These are phyloP conservation scores for Enteromius argenteus DNA, from an alignment of 2,797 vertebrate species.

Conservation along the genomic window DNA sequence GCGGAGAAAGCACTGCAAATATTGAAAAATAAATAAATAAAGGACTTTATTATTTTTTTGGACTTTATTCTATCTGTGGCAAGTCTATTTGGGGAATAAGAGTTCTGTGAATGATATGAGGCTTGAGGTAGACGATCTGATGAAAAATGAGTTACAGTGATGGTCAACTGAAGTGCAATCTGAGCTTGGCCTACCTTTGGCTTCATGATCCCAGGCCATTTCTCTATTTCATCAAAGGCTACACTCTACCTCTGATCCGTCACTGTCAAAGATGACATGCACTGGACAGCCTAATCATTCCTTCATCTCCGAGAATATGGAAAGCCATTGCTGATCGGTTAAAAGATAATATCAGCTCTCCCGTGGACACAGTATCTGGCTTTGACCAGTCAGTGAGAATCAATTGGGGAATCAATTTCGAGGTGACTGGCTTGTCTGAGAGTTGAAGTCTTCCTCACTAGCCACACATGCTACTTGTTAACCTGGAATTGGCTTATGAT, in stretches of 20 bases:
- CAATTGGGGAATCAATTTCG: constrained; percentile 42
- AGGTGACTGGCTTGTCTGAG: constrained; percentile 17
- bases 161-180: constrained; percentile 48
- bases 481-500: constrained; percentile 27
- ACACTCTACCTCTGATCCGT: constrained; percentile 11
- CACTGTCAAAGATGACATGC: constrained; percentile 45
- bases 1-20: constrained; percentile 17
- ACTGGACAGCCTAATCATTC: constrained; percentile 54
- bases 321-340: constrained; percentile 36
- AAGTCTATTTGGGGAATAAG: constrained; percentile 56
- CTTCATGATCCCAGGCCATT: constrained; percentile 49
- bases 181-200: constrained; percentile 44
- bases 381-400: constrained; percentile 36
- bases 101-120: constrained; percentile 35
- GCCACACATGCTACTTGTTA: not conserved
- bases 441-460: constrained; percentile 23
- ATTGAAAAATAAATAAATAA: constrained; percentile 50
- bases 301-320: constrained; percentile 55
- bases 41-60: constrained; percentile 49
- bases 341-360: constrained; percentile 48
- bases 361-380: constrained; percentile 43
- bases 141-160: constrained; percentile 56
- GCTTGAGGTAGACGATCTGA: constrained; percentile 56
- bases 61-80: constrained; percentile 51
- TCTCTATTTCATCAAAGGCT: constrained; percentile 49